A percentile compares a stretch with the other conserved stretches of the same genome.
Evolutionary conservation across 2,797 vertebrate genomes (phyloP).

Genomic region (Synanceia verrucosa): DNA sequence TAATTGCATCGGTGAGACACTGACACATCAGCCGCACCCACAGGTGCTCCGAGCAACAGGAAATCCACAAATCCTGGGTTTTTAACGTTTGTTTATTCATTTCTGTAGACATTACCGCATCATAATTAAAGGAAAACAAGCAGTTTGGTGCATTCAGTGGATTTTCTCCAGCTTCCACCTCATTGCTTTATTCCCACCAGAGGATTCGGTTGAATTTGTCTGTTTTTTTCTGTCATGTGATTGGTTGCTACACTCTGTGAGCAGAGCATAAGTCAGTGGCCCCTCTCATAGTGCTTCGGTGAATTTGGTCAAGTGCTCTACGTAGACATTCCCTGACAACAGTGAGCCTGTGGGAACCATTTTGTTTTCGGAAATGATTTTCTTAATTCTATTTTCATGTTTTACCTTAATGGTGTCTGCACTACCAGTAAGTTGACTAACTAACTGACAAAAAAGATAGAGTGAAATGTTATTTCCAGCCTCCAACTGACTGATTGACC

Average conservation of each 20-base stretch:
- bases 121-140: conserved; percentile 46
- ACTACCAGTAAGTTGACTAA: conserved; percentile 60
- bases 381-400: conserved; percentile 45
- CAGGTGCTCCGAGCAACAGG: conserved; percentile 42
- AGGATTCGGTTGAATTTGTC: conserved; percentile 48
- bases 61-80: conserved; percentile 41
- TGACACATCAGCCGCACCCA: conserved; percentile 58
- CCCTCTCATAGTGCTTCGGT: conserved; percentile 27
- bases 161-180: conserved; percentile 46
- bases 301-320: conserved; percentile 31
- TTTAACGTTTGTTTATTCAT: conserved; percentile 35
- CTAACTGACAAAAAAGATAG: background rate
- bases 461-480: background rate
- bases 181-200: conserved; percentile 44
- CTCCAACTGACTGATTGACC: too few relatives aligned
- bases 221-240: conserved; percentile 56
- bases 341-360: conserved; percentile 4
- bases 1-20: conserved; percentile 54
- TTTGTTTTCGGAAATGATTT: conserved; percentile 55
- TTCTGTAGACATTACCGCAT: conserved; percentile 75
- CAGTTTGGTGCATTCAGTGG: conserved; percentile 46
- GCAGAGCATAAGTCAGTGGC: conserved; percentile 61
- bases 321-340: conserved; percentile 7
- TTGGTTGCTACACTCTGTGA: conserved; percentile 63
- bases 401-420: conserved; percentile 34